Base-by-base conservation (phyloP, 1,140 invertebrate species). In the Drosophila orena region DNA sequence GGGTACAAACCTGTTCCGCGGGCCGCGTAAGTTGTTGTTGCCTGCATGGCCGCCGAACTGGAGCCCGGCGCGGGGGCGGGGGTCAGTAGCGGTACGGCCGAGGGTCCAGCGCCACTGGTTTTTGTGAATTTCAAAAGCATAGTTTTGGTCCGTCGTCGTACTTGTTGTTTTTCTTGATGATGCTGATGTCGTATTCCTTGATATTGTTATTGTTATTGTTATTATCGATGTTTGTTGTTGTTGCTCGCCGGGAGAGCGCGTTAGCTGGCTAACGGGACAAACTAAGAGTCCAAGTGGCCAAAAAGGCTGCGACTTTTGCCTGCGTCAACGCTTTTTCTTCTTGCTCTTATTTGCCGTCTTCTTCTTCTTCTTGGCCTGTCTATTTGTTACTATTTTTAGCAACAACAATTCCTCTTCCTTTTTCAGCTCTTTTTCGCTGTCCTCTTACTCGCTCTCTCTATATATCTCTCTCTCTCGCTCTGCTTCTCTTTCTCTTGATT, bases 1-100 rank as follows among this genome's bases (percentile, higher is more conserved):
- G 27, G 58, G 34, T 56, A 90, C 84, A 77, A 88, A 88, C 84
- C 84, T 88, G 84, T 88, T 88, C 84, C 85, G 58, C 84, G 84
- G 37, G 68, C 77, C 44, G 73, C 85, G 38, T 84, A 89, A 50
- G 79, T 68, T 66, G 84, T 90, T 66, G 79, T 89, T 40, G 78
- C 52, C 55, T 77, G 81, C 44, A 81, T 86, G 22, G 81, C 81
- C 68, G 81, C 47, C 55, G 76, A 75, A 65, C 76, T 84, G 72
- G 84, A 49, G 64, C 72, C 84, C 42, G 84, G 56, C 52, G 54
- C 20, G 58, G 43, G 65, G 42, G 27, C 38, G 52, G 68, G 27
- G 49, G 57, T 40, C 6, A 42, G 27, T n/a, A 72, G 40, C 47
- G 68, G 57, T 24, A 73, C 56, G 47, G 42, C n/a, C 17, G 37